phyloP scores from a whole-genome alignment of 2,888 invertebrate genomes.

The Miltochrista miniata region DNA sequence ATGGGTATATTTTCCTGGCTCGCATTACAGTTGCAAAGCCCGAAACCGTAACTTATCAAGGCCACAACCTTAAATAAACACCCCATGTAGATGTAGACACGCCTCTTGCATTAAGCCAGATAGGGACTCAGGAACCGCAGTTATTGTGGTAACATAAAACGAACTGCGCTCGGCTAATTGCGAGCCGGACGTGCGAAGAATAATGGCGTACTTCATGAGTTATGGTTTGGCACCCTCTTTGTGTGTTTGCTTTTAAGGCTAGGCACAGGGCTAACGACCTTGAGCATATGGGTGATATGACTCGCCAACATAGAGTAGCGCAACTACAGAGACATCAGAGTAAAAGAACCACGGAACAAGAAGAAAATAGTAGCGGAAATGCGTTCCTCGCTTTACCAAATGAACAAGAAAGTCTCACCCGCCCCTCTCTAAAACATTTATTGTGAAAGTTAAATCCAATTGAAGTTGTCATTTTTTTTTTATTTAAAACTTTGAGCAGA shows the following conservation, averaged over 20 bases:
- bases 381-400: no score
- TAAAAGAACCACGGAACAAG: no score
- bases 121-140: constrained; percentile 30
- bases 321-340: no score
- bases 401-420: no score
- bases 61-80: constrained; percentile 32
- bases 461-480: no score
- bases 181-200: constrained; percentile 54
- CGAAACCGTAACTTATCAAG: constrained; percentile 5
- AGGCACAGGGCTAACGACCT: no score
- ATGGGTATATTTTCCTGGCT: neutral
- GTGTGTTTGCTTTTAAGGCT: constrained; percentile 27
- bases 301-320: no score
- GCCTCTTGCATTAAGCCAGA: constrained; percentile 52
- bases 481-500: no score
- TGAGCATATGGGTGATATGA: no score
- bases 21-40: neutral
- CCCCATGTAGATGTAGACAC: constrained; percentile 52
- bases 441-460: no score
- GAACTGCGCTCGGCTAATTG: constrained; percentile 52
- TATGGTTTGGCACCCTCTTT: constrained; percentile 39
- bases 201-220: constrained; percentile 47
- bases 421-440: no score
- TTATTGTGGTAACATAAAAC: constrained; percentile 47
- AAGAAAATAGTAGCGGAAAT: no score